Base-by-base conservation (phyloP, 2,888 invertebrate species). In the Cerastoderma edule region DNA sequence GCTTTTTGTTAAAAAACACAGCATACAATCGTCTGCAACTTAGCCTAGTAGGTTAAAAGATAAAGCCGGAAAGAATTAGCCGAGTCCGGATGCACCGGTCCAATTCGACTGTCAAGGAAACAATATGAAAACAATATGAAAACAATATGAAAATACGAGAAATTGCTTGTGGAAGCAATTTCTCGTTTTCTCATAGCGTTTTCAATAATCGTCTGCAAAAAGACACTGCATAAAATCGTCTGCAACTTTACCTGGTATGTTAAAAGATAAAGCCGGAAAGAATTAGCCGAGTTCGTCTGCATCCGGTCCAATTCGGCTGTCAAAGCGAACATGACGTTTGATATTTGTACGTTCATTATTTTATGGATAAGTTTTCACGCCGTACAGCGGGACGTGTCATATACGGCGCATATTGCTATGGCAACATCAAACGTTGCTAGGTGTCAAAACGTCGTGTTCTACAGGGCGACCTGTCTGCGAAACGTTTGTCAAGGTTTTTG, bases 371-470 rank as follows among this genome's bases (percentile, higher is more conserved):
- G 39, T 39, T 60, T 39, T 39, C 39, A 60, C 60, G 39, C 39
- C 39, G 39, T 39, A 22, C 13, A 44, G 73, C 77, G 68, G 73
- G 64, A 73, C 54, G 33, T 78, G 77, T 78, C 73, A 78, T 78
- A 78, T 78, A 67, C 27, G 67, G 32, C 54, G 35, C 35, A 53
- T 46, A 35, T 48, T 48, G 53, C 60, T 13, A 24, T 50, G 27
- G 30, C 27, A 39, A 60, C 66, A 70, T 78, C 77, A 78, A 78
- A 78, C 71, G 67, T 39, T 35, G 28, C 30, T 22, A 27, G 66
- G 77, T 73, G 77, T 73, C 73, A 73, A 67, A 78, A 73, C 33
- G 67, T 53, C 73, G n/a, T 78, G 77, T 78, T 56, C 22, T 16
- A 78, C 77, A 72, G 13, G 60, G 24, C 39, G 56, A 39, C 32